Percentiles rank a stretch among this genome's conserved stretches.
phyloP scores from a whole-genome alignment of 2,113 vertebrate genomes.

The Centropristis striata region DNA sequence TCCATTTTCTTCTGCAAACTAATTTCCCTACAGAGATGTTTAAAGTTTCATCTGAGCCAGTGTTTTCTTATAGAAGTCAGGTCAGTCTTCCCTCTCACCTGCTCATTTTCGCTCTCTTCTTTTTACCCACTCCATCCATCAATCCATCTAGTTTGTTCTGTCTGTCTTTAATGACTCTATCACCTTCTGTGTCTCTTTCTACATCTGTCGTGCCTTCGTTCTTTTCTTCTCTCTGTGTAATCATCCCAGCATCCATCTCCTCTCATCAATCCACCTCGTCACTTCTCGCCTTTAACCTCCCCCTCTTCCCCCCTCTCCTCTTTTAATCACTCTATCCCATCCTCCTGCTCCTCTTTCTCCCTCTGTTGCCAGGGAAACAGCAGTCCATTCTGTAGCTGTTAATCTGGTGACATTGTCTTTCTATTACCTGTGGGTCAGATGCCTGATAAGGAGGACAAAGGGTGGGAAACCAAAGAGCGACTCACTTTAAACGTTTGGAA shows the following conservation, averaged over 20 bases:
- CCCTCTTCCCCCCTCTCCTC: constrained; percentile 30
- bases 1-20: neutral
- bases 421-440: constrained; percentile 75
- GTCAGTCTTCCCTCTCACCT: neutral
- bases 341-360: constrained; percentile 47
- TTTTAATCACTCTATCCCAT: constrained; percentile 69
- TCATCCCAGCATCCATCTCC: constrained; percentile 66
- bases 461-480: constrained; percentile 52
- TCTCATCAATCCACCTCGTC: constrained; percentile 70
- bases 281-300: constrained; percentile 60
- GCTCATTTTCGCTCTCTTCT: neutral
- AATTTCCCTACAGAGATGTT: neutral
- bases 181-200: constrained; percentile 22
- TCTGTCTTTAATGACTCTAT: constrained; percentile 51
- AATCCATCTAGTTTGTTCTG: constrained; percentile 7
- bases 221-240: constrained; percentile 40
- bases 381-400: constrained; percentile 53
- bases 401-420: constrained; percentile 75
- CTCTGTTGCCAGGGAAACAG: constrained; percentile 73
- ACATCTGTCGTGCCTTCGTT: constrained; percentile 19
- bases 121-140: constrained; percentile 24
- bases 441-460: constrained; percentile 68
- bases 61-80: neutral
- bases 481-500: constrained; percentile 37
- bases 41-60: neutral